Conservation (phyloP, 2,113 vertebrate genomes). For the Centrocercus urophasianus region DNA sequence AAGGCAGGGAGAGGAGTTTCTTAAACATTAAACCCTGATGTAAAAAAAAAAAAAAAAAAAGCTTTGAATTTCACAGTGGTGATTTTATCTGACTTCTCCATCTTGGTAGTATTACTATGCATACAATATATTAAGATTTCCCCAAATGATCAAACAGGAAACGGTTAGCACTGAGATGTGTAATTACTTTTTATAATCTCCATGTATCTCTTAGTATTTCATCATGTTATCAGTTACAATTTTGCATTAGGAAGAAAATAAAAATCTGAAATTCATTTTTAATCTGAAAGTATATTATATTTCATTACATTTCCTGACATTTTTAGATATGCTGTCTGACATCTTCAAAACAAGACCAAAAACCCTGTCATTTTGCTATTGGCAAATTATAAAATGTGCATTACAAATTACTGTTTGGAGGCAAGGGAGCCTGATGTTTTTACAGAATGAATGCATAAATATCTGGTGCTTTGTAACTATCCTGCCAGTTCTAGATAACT, state of each 20-base stretch:
- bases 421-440: not conserved
- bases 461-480: not conserved
- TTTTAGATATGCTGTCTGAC: not conserved
- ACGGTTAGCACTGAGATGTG: not conserved
- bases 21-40: constrained; percentile 33
- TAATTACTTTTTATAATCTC: constrained; percentile 49
- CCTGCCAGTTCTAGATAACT: not conserved
- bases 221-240: constrained; percentile 1
- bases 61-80: not conserved
- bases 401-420: not conserved
- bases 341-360: not conserved
- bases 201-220: constrained; percentile 22
- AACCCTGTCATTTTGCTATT: constrained; percentile 7
- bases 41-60: not conserved
- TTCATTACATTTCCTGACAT: not conserved
- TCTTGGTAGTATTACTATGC: not conserved
- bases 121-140: not conserved
- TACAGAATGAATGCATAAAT: constrained; percentile 34
- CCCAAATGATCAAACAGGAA: constrained; percentile 36
- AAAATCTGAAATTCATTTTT: not conserved
- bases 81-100: constrained; percentile 21
- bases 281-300: not conserved
- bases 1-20: constrained; percentile 8
- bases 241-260: constrained; percentile 5
- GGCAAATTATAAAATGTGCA: constrained; percentile 4